phyloP scores from a whole-genome alignment of 2,797 vertebrate genomes.

The Smutsia gigantea region DNA sequence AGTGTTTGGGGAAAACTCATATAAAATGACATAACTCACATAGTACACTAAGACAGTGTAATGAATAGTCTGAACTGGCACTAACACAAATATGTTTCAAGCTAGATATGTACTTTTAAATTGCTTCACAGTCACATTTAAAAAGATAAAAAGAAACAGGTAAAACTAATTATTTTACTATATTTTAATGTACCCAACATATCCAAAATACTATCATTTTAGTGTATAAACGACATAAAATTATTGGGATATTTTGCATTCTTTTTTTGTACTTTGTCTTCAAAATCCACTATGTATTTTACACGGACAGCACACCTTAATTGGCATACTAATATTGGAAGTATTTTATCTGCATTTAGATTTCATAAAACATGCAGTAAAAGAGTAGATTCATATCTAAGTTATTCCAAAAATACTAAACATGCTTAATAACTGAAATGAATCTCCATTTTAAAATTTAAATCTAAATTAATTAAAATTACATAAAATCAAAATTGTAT shows the following conservation, averaged over 20 bases:
- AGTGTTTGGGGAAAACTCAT: background rate
- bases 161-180: slow-evolving; percentile 3
- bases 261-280: background rate
- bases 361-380: background rate
- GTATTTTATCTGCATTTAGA: slow-evolving; percentile 14
- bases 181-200: slow-evolving; percentile 17
- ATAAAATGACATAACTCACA: slow-evolving; percentile 12
- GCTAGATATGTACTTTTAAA: background rate
- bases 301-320: background rate
- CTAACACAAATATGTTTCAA: background rate
- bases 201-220: slow-evolving; percentile 15
- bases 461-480: background rate
- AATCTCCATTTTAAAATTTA: background rate
- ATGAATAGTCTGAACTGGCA: background rate
- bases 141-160: background rate
- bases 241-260: background rate
- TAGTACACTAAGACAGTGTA: background rate
- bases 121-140: background rate
- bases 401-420: background rate
- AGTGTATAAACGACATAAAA: slow-evolving; percentile 12
- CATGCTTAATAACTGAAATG: background rate
- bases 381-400: background rate
- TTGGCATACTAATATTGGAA: background rate
- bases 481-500: background rate
- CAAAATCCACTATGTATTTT: background rate